These are phyloP conservation scores for Drosophila monieri DNA, from an alignment of 2,888 invertebrate species.

Conservation along the genomic window DNA sequence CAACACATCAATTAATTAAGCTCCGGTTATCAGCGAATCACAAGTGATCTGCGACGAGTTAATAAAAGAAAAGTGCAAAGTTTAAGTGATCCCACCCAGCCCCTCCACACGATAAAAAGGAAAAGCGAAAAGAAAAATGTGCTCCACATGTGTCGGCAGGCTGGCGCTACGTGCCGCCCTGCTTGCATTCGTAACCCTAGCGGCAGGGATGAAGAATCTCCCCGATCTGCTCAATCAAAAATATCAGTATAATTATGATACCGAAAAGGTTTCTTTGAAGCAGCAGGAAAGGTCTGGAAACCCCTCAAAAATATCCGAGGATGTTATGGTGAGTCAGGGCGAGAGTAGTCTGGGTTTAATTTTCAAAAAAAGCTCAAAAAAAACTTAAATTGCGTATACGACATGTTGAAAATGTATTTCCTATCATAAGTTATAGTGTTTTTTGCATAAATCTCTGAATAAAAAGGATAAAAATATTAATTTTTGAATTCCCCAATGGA, in stretches of 20 bases:
- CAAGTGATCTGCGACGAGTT: slow-evolving; percentile 20
- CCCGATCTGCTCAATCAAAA: slow-evolving; percentile 28
- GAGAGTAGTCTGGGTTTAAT: neutral
- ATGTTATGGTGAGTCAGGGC: slow-evolving; percentile 52
- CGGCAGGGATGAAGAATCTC: slow-evolving; percentile 30
- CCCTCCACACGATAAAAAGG: slow-evolving; percentile 1
- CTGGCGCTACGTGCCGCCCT: slow-evolving; percentile 8
- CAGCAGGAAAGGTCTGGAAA: slow-evolving; percentile 29
- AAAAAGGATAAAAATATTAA: slow-evolving; percentile 27
- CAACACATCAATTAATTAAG: slow-evolving; percentile 23
- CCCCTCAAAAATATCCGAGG: slow-evolving; percentile 55
- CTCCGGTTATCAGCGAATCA: slow-evolving; percentile 10
- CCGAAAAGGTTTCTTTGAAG: slow-evolving; percentile 5
- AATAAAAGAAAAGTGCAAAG: slow-evolving; percentile 20
- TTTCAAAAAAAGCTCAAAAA: neutral
- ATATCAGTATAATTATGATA: slow-evolving; percentile 25
- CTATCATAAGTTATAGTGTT: no score
- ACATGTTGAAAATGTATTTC: slow-evolving; percentile 3
- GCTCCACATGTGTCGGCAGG: slow-evolving; percentile 38
- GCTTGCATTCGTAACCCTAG: slow-evolving; percentile 28
- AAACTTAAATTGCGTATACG: neutral
- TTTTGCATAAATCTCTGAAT: neutral
- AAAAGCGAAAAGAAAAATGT: slow-evolving; percentile 42
- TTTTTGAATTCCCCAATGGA: neutral
- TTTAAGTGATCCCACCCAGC: slow-evolving; percentile 6